Conservation (phyloP, 2,888 invertebrate species). For the Scaptomyza parva region DNA sequence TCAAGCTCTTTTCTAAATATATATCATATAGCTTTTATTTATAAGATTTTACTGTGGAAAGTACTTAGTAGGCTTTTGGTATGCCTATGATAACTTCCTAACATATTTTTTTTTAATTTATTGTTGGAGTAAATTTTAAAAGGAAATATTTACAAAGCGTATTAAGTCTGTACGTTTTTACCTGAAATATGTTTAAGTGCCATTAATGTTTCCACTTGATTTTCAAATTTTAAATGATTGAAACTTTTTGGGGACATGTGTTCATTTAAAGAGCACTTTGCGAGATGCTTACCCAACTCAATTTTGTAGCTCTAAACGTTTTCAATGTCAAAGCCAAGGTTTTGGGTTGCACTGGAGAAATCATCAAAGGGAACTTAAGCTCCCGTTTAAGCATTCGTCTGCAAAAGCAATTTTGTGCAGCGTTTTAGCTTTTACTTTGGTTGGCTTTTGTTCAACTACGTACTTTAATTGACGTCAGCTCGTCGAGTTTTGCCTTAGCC, state of each 20-base stretch:
- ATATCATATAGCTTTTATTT: too few species aligned
- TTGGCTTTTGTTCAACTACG: slow-evolving; percentile 52
- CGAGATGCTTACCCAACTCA: background rate
- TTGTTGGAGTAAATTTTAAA: background rate
- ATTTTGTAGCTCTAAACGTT: slow-evolving; percentile 2
- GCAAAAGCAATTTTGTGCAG: slow-evolving; percentile 23
- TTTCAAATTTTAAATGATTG: background rate
- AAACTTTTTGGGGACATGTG: background rate
- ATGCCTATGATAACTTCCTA: too few species aligned
- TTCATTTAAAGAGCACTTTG: background rate
- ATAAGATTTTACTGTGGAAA: too few species aligned
- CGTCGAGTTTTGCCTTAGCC: slow-evolving; percentile 30
- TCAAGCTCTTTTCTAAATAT: too few species aligned
- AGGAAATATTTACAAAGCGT: background rate
- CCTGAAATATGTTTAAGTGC: background rate
- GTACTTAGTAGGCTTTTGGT: too few species aligned
- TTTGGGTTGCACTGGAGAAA: slow-evolving; percentile 11
- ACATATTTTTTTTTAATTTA: too few species aligned
- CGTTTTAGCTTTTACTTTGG: slow-evolving; percentile 31
- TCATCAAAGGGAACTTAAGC: slow-evolving; percentile 49
- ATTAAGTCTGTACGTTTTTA: too few species aligned
- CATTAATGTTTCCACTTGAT: background rate
- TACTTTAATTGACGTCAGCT: slow-evolving; percentile 67
- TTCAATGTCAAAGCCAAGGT: slow-evolving; percentile 33
- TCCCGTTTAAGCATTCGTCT: slow-evolving; percentile 25